Evolutionary conservation across 1,140 invertebrate species (phyloP), one percentile per base, ranked within the genome.

Genomic region (Drosophila sulfurigaster): DNA sequence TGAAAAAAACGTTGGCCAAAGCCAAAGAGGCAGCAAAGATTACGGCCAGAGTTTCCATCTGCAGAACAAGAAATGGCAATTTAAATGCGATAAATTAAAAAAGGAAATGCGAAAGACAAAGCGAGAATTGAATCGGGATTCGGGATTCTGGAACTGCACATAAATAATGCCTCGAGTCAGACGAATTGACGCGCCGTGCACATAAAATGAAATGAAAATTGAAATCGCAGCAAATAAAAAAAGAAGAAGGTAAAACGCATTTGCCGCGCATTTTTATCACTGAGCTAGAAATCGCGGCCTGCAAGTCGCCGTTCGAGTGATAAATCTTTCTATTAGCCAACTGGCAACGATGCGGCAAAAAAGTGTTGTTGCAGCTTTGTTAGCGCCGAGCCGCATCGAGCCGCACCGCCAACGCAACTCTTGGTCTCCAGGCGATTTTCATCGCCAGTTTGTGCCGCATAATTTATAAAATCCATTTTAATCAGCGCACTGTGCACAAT

Each of bases 301-400:
- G 80, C 70, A 82, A 78, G 75, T 75, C 62, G 80, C 79, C 70
- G 64, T 78, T 67, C 49, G 62, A 69, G 79, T 91, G 83, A 91
- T 91, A 91, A 91, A 91, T 91, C 89, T 91, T 91, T 88, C 88
- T 91, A 91, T 91, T 91, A 91, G 81, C 68, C 88, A 88, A 88
- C 75, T 71, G 82, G 78, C 80, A 57, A 57, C 69, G 69, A 52
- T 25, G 77, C 68, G 78, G 66, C 66, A 75, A 78, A 46, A 60
- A 43, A 57, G 11, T 56, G 13, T 6, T 13, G 46, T 58, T 49
- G 63, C 74, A 67, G 74, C 81, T 85, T 86, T 86, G 70, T 71
- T 78, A 87, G 78, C 72, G 81, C 83, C 74, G 78, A 30, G 51
- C 51, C 30, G 30, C 20, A 32, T 32, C 30, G 30, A 32, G 30